Evolutionary conservation across 2,797 vertebrate genomes (phyloP).

Genomic region (Sylvia borin): DNA sequence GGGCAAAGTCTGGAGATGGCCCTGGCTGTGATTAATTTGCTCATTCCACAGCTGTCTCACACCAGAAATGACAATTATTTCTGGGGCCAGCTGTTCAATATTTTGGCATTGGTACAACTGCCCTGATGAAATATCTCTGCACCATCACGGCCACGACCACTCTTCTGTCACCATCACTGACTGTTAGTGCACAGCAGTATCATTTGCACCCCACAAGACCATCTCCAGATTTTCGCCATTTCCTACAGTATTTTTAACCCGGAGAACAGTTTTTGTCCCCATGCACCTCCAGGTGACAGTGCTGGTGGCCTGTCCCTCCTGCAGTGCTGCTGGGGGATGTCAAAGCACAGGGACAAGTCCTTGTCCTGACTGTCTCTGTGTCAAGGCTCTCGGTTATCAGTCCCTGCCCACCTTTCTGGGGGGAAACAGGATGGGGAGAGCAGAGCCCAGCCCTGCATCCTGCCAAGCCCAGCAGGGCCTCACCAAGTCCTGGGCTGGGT

Average conservation of each 20-base stretch:
- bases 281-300: not conserved
- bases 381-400: not conserved
- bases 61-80: not conserved
- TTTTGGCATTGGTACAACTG: not conserved
- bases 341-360: not conserved
- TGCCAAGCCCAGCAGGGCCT: not conserved
- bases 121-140: not conserved
- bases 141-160: not conserved
- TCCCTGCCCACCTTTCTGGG: fast-evolving
- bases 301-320: not conserved
- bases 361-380: not conserved
- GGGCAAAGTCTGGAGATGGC: not conserved
- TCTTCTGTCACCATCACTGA: not conserved
- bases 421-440: not conserved
- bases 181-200: not conserved
- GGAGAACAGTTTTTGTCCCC: not conserved
- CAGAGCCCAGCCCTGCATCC: fast-evolving
- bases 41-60: not conserved
- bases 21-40: not conserved
- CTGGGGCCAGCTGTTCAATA: not conserved
- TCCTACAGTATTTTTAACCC: not conserved
- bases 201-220: not conserved
- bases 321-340: not conserved
- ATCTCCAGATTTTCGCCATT: not conserved
- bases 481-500: not conserved